Conservation (phyloP, 2,888 invertebrate genomes). For the Cephus rjabovi region DNA sequence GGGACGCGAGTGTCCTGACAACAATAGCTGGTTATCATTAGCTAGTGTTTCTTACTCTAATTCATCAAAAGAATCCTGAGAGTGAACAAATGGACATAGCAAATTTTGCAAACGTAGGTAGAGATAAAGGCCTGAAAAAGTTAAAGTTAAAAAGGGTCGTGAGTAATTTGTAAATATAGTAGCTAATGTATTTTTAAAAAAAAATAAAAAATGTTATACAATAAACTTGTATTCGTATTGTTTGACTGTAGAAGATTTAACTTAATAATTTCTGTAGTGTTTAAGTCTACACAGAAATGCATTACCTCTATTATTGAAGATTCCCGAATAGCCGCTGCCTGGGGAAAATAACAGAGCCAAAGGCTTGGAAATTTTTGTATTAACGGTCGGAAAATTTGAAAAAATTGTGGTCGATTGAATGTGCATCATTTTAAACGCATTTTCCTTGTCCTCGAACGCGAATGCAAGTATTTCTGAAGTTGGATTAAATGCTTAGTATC, state of each 20-base stretch:
- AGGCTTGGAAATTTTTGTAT: slow-evolving; percentile 69
- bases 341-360: slow-evolving; percentile 83
- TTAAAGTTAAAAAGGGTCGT: too few species aligned
- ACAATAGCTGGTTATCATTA: too few species aligned
- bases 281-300: slow-evolving; percentile 85
- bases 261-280: slow-evolving; percentile 81
- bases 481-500: slow-evolving; percentile 82
- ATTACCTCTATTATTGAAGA: slow-evolving; percentile 78
- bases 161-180: too few species aligned
- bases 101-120: too few species aligned
- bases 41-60: too few species aligned
- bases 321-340: slow-evolving; percentile 83
- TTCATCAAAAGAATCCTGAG: too few species aligned
- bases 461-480: slow-evolving; percentile 86
- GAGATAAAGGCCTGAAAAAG: too few species aligned
- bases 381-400: slow-evolving; percentile 81
- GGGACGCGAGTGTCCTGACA: slow-evolving; percentile 34
- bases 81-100: too few species aligned
- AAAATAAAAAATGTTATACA: neutral
- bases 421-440: slow-evolving; percentile 86
- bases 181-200: too few species aligned
- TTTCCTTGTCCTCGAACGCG: slow-evolving; percentile 76
- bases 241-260: neutral
- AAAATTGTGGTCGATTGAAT: slow-evolving; percentile 85
- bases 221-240: neutral